Evolutionary conservation across 2,888 invertebrate species (phyloP).

Genomic region (Tridacna gigas): DNA sequence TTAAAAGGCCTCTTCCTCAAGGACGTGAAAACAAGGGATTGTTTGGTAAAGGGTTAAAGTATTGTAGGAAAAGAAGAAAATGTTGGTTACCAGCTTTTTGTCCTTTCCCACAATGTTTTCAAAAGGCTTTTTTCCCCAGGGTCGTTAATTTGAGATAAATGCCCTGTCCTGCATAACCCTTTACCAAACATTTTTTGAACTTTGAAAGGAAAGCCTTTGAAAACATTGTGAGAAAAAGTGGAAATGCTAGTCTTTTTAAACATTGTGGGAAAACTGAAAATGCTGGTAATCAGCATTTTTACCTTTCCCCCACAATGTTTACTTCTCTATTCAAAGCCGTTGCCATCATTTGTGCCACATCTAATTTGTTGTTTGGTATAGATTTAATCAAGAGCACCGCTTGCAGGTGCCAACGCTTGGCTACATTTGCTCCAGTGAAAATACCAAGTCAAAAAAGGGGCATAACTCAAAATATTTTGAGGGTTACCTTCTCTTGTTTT

Average conservation of each 20-base stretch:
- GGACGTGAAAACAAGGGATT: neutral
- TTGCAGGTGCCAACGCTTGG: too few relatives aligned
- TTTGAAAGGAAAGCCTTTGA: neutral
- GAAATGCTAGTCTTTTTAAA: too few relatives aligned
- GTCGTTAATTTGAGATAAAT: neutral
- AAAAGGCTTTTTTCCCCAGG: too few relatives aligned
- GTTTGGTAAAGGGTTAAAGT: neutral
- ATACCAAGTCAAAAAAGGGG: too few relatives aligned
- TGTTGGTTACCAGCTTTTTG: neutral
- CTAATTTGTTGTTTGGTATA: too few relatives aligned
- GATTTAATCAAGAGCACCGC: too few relatives aligned
- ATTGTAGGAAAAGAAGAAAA: conserved; percentile 1
- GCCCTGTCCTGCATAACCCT: neutral
- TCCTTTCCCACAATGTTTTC: neutral
- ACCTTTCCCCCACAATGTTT: neutral
- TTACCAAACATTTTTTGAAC: neutral
- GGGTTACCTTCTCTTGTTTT: too few relatives aligned
- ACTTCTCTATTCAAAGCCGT: too few relatives aligned
- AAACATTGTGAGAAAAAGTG: too few relatives aligned
- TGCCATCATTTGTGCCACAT: too few relatives aligned
- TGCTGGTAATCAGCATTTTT: neutral
- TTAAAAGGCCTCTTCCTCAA: neutral
- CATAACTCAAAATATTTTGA: too few relatives aligned
- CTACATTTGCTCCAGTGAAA: too few relatives aligned
- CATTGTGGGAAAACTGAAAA: neutral